Evolutionary conservation across 2,113 vertebrate genomes (phyloP).

Genomic region (Tenebrosternarchus preto): DNA sequence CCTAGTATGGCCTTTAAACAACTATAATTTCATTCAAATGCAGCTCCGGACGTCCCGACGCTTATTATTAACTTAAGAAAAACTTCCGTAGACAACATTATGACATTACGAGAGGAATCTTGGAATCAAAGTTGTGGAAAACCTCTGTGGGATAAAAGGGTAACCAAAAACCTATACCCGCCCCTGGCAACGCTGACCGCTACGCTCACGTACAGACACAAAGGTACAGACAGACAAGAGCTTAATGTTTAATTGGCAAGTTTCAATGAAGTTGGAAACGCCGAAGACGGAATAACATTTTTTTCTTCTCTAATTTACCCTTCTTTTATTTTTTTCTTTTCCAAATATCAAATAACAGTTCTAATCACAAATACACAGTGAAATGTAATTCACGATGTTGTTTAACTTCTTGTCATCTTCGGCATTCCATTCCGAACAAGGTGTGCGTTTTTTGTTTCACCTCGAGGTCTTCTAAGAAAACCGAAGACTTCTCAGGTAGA

Average conservation of each 20-base stretch:
- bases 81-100: too few species aligned
- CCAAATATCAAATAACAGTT: too few species aligned
- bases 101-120: too few species aligned
- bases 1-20: too few species aligned
- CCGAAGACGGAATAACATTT: background rate
- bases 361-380: background rate
- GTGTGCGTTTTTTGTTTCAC: background rate
- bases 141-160: slow-evolving; percentile 8
- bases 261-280: background rate
- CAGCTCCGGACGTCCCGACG: too few species aligned
- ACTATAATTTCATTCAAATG: too few species aligned
- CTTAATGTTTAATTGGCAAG: background rate
- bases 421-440: background rate
- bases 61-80: too few species aligned
- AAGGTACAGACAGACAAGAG: slow-evolving; percentile 12
- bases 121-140: background rate
- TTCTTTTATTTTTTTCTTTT: background rate
- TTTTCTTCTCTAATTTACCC: background rate
- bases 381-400: background rate
- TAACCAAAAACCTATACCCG: slow-evolving; percentile 32
- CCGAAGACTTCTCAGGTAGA: slow-evolving; percentile 1
- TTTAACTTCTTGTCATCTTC: background rate
- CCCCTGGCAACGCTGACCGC: slow-evolving; percentile 51
- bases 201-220: slow-evolving; percentile 23
- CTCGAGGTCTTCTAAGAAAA: background rate